Evolutionary conservation across 2,888 invertebrate genomes (phyloP), one percentile per base, ranked within the genome.

Genomic region (Reticulitermes lucifugus): DNA sequence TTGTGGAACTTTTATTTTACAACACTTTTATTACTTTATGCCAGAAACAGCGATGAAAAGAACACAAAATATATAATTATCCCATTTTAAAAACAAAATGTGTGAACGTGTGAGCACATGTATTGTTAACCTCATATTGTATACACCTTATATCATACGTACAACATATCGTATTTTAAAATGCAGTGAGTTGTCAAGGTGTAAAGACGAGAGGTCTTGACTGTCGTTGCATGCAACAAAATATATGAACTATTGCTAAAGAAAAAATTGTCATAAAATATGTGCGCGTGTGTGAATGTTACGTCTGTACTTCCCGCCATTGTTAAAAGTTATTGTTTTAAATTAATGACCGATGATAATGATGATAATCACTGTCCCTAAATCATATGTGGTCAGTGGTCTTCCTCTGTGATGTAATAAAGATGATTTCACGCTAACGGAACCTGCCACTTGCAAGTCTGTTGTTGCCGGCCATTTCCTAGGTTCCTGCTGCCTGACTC

Each of bases 321-420:
- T 81, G 81, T 81, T 81, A 81, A 70, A 81, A 70, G 65, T 65
- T 81, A 81, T 81, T 81, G 81, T 81, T 81, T 81, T 41, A 81
- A 81, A 65, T 80, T 80, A 80, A 59, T 81, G 59, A 79, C 81
- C 35, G 41, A 81, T 46, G 75, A 77, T 77, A 79, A 43, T 43
- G 79, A 55, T 79, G 65, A 70, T 70, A 70, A 70, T 41, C 81
- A 59, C 81, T 70, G 65, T 29, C 81, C 41, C 65, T 18, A 25
- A 65, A 65, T n/a, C 55, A 55, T 65, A 25, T 59, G 80, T 25
- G 80, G 81, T 21, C 70, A 81, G 81, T 65, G 81, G 81, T 81
- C 81, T 43, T 81, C 80, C 43, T 41, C 81, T 81, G 81, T 81
- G 70, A 43, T 35, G 14, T n/a, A 81, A 81, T 81, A 81, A 81